Conservation (phyloP, 2,113 vertebrate species). For the Pelmatolapia mariae region DNA sequence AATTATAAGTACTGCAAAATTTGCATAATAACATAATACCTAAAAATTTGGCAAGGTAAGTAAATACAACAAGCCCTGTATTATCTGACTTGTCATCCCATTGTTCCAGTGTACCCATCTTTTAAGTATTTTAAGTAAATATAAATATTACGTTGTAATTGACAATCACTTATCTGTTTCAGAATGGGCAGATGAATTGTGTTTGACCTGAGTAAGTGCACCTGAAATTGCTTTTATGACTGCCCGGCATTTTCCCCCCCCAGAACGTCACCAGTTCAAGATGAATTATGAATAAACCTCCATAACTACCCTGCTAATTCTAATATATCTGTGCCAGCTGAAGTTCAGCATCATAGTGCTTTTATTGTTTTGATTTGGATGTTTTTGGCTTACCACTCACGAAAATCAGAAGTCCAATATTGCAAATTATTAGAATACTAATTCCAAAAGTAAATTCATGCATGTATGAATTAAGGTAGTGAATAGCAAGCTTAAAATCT, state of each 20-base stretch:
- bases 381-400: neutral
- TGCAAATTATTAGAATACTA: neutral
- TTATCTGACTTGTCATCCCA: neutral
- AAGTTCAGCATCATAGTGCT: neutral
- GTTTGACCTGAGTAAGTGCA: neutral
- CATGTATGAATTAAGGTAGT: neutral
- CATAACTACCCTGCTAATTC: neutral
- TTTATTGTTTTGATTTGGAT: neutral
- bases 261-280: neutral
- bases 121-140: neutral
- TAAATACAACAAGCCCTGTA: neutral
- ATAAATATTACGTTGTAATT: neutral
- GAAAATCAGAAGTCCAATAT: neutral
- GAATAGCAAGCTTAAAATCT: neutral
- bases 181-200: neutral
- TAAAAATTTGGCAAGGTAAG: neutral
- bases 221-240: neutral
- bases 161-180: neutral
- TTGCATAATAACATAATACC: neutral
- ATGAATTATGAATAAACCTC: neutral
- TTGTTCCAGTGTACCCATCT: neutral
- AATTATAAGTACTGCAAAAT: neutral
- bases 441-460: neutral
- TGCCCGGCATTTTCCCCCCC: rapidly evolving
- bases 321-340: neutral